These are phyloP conservation scores for Crepidodera aurea DNA, from an alignment of 2,888 invertebrate genomes.

Conservation along the genomic window DNA sequence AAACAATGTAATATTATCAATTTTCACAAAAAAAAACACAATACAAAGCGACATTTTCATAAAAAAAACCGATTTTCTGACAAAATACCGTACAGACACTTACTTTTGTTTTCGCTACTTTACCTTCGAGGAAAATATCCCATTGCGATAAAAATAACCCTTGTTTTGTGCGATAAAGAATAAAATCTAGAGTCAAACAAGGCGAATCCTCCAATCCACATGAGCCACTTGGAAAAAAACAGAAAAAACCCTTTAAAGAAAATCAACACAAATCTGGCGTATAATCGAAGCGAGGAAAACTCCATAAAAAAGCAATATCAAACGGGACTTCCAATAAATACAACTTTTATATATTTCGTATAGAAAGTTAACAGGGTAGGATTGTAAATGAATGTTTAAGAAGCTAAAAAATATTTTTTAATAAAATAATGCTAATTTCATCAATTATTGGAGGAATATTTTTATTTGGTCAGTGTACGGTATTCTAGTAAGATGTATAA, in stretches of 20 bases:
- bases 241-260: slow-evolving; percentile 13
- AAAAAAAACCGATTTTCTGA: no score
- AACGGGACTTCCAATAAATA: slow-evolving; percentile 20
- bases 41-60: no score
- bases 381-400: background rate
- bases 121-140: background rate
- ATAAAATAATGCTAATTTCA: no score
- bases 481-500: no score
- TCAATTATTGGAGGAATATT: no score
- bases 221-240: slow-evolving; percentile 9
- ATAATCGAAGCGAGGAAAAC: slow-evolving; percentile 24
- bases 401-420: background rate
- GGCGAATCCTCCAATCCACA: slow-evolving; percentile 6
- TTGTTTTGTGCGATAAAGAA: slow-evolving; percentile 6
- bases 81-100: background rate
- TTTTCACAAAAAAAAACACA: no score
- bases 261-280: slow-evolving; percentile 17
- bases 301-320: slow-evolving; percentile 25
- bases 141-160: slow-evolving; percentile 5
- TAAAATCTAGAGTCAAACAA: slow-evolving; percentile 5
- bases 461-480: no score
- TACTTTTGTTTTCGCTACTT: background rate
- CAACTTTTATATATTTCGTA: slow-evolving; percentile 20
- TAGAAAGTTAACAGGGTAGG: background rate
- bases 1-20: no score